Evolutionary conservation across 2,113 vertebrate species (phyloP).

Genomic region (Misgurnus mizolepis): DNA sequence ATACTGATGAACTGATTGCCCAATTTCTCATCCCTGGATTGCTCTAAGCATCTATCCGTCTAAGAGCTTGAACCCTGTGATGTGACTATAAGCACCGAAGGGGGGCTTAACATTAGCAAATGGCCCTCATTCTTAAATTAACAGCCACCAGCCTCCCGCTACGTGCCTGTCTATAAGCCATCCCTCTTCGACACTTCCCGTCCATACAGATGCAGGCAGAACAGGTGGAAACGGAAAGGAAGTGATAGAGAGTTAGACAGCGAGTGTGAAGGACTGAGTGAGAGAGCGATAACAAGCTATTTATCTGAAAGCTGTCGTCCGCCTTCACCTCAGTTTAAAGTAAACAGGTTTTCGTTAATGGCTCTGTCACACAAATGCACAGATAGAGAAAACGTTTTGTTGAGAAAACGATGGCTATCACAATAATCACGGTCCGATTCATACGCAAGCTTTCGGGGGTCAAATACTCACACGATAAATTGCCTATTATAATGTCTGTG

Average conservation of each 20-base stretch:
- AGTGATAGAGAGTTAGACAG: not conserved
- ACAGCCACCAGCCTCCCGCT: constrained; percentile 26
- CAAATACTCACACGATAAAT: constrained; percentile 50
- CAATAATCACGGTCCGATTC: constrained; percentile 56
- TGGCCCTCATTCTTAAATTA: constrained; percentile 46
- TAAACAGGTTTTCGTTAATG: constrained; percentile 60
- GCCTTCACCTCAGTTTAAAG: constrained; percentile 52
- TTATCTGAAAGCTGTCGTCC: constrained; percentile 53
- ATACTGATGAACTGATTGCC: constrained; percentile 4
- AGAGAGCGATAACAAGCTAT: constrained; percentile 50
- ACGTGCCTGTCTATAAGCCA: constrained; percentile 22
- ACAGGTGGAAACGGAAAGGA: not conserved
- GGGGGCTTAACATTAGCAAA: constrained; percentile 46
- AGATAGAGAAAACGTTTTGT: constrained; percentile 37
- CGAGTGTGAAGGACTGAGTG: constrained; percentile 3
- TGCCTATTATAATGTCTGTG: constrained; percentile 52
- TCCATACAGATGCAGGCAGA: constrained; percentile 27
- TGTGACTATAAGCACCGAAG: not conserved
- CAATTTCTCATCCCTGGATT: constrained; percentile 12
- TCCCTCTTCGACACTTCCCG: constrained; percentile 2
- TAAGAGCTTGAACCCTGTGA: constrained; percentile 15
- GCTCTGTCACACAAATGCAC: constrained; percentile 51
- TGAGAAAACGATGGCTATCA: constrained; percentile 60
- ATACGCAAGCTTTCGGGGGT: constrained; percentile 48
- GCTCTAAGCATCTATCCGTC: not conserved